Conservation (phyloP, 2,888 invertebrate species). For the Spodoptera littoralis region DNA sequence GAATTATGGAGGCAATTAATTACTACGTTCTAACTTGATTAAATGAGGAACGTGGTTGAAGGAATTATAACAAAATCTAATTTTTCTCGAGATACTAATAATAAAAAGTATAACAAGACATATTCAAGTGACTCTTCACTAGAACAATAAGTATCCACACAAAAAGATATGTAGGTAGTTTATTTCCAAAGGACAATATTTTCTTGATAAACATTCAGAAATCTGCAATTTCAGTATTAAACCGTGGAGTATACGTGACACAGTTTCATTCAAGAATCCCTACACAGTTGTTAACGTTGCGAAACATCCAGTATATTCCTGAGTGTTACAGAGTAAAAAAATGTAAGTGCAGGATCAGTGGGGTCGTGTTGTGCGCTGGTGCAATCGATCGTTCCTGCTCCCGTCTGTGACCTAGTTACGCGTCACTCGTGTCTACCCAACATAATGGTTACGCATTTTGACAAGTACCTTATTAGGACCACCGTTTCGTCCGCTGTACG, state of each 20-base stretch:
- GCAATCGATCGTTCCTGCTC: constrained; percentile 75
- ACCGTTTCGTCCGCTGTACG: constrained; percentile 21
- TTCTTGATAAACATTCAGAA: constrained; percentile 7
- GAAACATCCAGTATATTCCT: constrained; percentile 26
- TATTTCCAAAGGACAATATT: constrained; percentile 7
- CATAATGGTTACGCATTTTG: constrained; percentile 62
- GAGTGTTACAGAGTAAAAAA: constrained; percentile 25
- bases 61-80: too few species aligned
- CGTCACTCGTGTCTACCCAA: constrained; percentile 57
- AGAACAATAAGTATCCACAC: too few species aligned
- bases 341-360: constrained; percentile 62
- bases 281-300: constrained; percentile 18
- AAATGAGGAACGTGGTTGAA: too few species aligned
- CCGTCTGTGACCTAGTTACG: constrained; percentile 75
- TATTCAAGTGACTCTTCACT: too few species aligned
- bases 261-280: constrained; percentile 22
- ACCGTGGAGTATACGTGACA: constrained; percentile 27
- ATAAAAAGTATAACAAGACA: too few species aligned
- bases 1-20: too few species aligned
- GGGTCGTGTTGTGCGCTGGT: constrained; percentile 65
- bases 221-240: constrained; percentile 20
- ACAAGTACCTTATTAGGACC: constrained; percentile 58
- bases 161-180: too few species aligned
- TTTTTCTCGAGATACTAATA: too few species aligned
- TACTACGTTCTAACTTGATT: too few species aligned